phyloP scores from a whole-genome alignment of 2,113 vertebrate species.

The Steatornis caripensis region DNA sequence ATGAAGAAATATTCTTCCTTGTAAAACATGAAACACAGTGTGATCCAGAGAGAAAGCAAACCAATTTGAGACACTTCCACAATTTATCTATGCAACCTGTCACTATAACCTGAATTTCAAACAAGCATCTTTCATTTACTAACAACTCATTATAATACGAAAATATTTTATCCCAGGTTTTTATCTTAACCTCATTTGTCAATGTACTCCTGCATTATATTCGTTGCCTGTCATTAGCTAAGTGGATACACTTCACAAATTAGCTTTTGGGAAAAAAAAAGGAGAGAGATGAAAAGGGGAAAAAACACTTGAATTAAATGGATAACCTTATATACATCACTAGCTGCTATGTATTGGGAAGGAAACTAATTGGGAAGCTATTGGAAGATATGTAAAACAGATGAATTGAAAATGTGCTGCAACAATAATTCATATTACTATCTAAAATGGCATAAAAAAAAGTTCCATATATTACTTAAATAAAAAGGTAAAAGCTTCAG shows the following conservation, averaged over 20 bases:
- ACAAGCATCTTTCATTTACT: background rate
- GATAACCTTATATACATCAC: background rate
- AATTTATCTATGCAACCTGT: background rate
- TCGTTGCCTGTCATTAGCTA: background rate
- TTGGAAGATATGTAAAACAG: slow-evolving; percentile 24
- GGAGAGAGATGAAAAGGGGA: background rate
- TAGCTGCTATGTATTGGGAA: background rate
- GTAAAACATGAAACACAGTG: background rate
- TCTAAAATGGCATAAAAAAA: background rate
- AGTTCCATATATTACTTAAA: slow-evolving; percentile 23
- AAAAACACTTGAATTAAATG: background rate
- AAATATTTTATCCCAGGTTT: background rate
- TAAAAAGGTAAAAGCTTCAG: slow-evolving; percentile 6
- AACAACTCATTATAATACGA: background rate
- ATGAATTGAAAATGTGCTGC: background rate
- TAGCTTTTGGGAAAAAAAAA: background rate
- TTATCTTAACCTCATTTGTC: background rate
- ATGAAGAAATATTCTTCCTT: background rate
- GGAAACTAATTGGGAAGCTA: background rate
- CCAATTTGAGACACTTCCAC: background rate
- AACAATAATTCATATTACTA: slow-evolving; percentile 40
- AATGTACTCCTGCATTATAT: background rate
- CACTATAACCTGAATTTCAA: background rate
- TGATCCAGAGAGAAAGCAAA: background rate
- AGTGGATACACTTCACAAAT: background rate